Evolutionary conservation across 2,797 vertebrate genomes (phyloP), one percentile per base, ranked within the genome.

Genomic region (Gallinago stenura): DNA sequence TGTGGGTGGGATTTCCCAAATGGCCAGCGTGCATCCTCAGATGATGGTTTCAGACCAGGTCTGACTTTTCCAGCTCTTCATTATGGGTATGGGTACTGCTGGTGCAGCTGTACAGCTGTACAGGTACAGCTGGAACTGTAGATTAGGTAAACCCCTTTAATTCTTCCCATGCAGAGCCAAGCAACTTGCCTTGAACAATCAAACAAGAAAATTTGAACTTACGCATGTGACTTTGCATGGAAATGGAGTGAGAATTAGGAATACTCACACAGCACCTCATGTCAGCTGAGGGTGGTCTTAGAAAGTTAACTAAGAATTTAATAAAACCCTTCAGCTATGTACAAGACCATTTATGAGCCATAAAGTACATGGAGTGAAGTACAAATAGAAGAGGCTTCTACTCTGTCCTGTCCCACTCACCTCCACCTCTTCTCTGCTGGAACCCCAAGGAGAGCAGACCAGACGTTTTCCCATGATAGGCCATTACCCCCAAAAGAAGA

Each of bases 1-100:
- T 26, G 2, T 2, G 15, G 30, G 33, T 71, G 31, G n/a, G 57
- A 33, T 51, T 78, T 75, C 56, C 48, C 60, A 51, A 57, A 37
- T 33, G 26, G 24, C 15, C 37, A 22, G 14, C 70, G 7, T 1
- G 8, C 2, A 1, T 28, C 0, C 0, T 69, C 22, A 56, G 17
- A 33, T 0, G 7, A 16, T 2, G 0, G 0, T 46, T 75, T 69
- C 33, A 24, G 66, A 43, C 53, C 58, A 82, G 33, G 31, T 70
- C 18, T 77, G 18, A 4, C 56, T 71, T 85, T 51, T 20, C 45
- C 62, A 61, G 41, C 22, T 61, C 25, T 53, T 69, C 9, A 0
- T 14, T 50, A 19, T 14, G 51, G 37, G n/a, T 57, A 18, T 20
- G 15, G 41, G 8, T 65, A 7, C 41, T 51, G 54, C 35, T 61